Evolutionary conservation across 2,888 invertebrate genomes (phyloP).

Genomic region (Himalopsyche anomala): DNA sequence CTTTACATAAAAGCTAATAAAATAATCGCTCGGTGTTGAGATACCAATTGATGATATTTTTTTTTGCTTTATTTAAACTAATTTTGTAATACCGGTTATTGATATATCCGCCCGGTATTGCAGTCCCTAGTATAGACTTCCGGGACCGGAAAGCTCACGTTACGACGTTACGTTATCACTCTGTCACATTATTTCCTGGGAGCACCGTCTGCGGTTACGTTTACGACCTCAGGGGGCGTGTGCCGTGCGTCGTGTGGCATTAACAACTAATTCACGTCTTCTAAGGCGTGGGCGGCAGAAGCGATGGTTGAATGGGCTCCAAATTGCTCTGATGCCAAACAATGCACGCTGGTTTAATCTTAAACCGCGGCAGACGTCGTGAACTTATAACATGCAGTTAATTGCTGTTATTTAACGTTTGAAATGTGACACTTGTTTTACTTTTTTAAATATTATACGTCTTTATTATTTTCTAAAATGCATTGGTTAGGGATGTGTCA

Average conservation of each 20-base stretch:
- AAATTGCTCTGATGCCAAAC: conserved; percentile 17
- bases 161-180: conserved; percentile 12
- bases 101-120: background rate
- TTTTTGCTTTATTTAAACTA: too few relatives aligned
- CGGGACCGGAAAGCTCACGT: background rate
- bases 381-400: background rate
- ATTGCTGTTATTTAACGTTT: too few relatives aligned
- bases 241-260: conserved; percentile 19
- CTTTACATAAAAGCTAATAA: too few relatives aligned
- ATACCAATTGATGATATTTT: too few relatives aligned
- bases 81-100: too few relatives aligned
- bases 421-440: too few relatives aligned
- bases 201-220: conserved; percentile 35
- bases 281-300: conserved; percentile 9
- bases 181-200: conserved; percentile 38
- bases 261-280: conserved; percentile 38
- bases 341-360: conserved; percentile 29
- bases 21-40: too few relatives aligned
- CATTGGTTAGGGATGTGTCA: too few relatives aligned
- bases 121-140: background rate
- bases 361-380: conserved; percentile 5
- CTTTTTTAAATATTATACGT: too few relatives aligned
- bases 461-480: too few relatives aligned
- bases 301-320: conserved; percentile 40
- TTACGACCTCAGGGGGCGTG: conserved; percentile 34